Percentiles rank a stretch among this genome's conserved stretches.
These are phyloP conservation scores for Phasianus colchicus DNA, from an alignment of 2,113 vertebrate genomes.

Conservation along the genomic window DNA sequence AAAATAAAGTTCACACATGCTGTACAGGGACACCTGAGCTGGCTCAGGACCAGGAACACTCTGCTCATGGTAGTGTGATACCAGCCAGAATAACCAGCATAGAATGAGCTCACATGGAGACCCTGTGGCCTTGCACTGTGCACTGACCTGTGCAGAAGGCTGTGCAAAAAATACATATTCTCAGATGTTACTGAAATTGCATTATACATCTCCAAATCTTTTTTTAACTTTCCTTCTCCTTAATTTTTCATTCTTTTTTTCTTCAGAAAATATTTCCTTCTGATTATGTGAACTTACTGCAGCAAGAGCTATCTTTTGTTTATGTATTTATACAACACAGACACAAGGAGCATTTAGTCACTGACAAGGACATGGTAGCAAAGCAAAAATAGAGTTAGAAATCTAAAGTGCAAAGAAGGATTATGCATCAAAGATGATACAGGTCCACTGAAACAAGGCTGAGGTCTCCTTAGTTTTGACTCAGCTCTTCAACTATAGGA, in stretches of 20 bases:
- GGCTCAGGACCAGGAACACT: not conserved
- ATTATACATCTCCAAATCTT: not conserved
- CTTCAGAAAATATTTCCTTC: not conserved
- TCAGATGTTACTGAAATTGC: not conserved
- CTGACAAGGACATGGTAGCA: not conserved
- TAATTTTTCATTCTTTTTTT: not conserved
- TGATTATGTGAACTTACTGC: not conserved
- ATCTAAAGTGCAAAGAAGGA: not conserved
- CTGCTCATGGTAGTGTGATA: accelerated
- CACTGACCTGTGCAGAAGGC: not conserved
- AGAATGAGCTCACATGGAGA: not conserved
- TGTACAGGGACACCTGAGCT: not conserved
- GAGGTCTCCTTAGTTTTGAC: not conserved
- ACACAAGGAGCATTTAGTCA: not conserved
- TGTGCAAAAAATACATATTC: not conserved
- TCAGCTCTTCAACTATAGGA: not conserved
- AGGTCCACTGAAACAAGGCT: not conserved
- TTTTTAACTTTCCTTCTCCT: not conserved
- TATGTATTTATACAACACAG: not conserved
- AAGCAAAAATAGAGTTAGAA: constrained; percentile 10
- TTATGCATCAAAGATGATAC: not conserved
- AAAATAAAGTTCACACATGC: accelerated
- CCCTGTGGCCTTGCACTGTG: not conserved
- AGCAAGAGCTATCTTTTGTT: not conserved
- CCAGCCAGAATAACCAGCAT: not conserved